Conservation (phyloP, 2,797 vertebrate species). For the Cirrhinus molitorella region DNA sequence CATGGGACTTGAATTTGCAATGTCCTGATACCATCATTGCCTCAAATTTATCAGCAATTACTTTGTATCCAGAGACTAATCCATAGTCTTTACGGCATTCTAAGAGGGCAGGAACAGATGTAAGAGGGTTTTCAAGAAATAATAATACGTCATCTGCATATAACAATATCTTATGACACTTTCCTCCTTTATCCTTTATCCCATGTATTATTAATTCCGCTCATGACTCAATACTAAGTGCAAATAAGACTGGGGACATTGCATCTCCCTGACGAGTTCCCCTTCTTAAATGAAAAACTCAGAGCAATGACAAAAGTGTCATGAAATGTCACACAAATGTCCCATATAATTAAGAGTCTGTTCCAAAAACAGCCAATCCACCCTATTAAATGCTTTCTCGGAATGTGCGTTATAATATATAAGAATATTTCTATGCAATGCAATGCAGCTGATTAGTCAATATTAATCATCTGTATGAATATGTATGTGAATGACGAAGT, state of each 20-base stretch:
- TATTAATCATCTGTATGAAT: background rate
- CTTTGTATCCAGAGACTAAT: too few relatives aligned
- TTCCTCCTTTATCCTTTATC: slow-evolving; percentile 7
- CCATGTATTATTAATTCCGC: slow-evolving; percentile 46
- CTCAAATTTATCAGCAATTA: background rate
- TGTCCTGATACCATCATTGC: too few relatives aligned
- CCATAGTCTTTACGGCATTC: too few relatives aligned
- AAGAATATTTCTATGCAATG: background rate
- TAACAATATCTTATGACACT: background rate
- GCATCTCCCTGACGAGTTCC: background rate
- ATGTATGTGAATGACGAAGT: background rate
- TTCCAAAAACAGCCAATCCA: too few relatives aligned
- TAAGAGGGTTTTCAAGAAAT: background rate
- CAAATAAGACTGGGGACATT: too few relatives aligned
- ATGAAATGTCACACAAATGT: too few relatives aligned
- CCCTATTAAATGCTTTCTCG: too few relatives aligned
- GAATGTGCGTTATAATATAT: background rate
- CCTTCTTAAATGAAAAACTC: background rate
- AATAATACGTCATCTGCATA: background rate
- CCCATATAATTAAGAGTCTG: too few relatives aligned
- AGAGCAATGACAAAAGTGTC: too few relatives aligned
- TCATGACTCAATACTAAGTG: slow-evolving; percentile 33
- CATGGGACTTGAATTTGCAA: too few relatives aligned
- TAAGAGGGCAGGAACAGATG: too few relatives aligned
- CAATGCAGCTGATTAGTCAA: background rate